Evolutionary conservation across 2,113 vertebrate species (phyloP).

Genomic region (Raja brachyura): DNA sequence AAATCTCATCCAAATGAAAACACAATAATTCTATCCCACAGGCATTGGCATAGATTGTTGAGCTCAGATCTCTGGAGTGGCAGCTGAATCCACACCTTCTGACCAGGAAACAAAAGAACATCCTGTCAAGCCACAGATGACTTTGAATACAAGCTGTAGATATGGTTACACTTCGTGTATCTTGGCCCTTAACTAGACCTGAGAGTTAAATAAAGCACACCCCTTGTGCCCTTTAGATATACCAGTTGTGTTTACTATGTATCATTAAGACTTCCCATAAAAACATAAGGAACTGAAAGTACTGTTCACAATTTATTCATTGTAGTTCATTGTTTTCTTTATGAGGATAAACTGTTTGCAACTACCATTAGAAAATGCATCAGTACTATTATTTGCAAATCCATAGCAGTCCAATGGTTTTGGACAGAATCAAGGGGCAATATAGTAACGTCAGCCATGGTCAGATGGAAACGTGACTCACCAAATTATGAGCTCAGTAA

Average conservation of each 20-base stretch:
- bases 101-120: too few species aligned
- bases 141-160: not conserved
- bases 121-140: too few species aligned
- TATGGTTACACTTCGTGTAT: not conserved
- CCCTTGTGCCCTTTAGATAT: not conserved
- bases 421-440: not conserved
- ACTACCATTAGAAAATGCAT: not conserved
- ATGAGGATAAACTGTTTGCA: conserved; percentile 10
- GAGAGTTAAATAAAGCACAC: conserved; percentile 16
- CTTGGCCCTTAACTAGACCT: not conserved
- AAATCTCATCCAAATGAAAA: too few species aligned
- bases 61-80: too few species aligned
- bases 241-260: conserved; percentile 4
- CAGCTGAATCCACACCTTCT: too few species aligned
- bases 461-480: too few species aligned
- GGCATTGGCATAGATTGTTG: too few species aligned
- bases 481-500: too few species aligned
- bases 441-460: not conserved
- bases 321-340: conserved; percentile 9
- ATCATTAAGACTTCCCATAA: conserved; percentile 3
- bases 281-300: conserved; percentile 20
- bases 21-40: too few species aligned
- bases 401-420: not conserved
- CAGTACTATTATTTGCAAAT: not conserved
- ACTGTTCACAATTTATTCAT: not conserved